phyloP scores from a whole-genome alignment of 2,797 vertebrate species.

The Craterocephalus amniculus region DNA sequence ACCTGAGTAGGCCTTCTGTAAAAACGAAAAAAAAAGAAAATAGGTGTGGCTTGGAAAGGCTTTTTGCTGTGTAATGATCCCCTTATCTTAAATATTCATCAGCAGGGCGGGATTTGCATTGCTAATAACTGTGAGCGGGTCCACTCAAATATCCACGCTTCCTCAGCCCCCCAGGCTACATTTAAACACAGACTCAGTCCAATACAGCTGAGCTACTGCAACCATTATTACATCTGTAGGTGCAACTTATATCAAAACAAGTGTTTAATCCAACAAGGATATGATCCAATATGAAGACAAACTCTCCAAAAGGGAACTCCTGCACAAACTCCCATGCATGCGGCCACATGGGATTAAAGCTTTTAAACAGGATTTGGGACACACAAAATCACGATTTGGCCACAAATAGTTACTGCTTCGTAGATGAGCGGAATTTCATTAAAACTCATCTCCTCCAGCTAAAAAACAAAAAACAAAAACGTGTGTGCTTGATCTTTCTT shows the following conservation, averaged over 20 bases:
- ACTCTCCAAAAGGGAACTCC: not conserved
- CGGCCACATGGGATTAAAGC: not conserved
- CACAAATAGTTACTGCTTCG: not conserved
- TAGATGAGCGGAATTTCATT: not conserved
- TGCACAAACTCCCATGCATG: not conserved
- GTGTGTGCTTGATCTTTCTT: not conserved
- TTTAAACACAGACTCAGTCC: not conserved
- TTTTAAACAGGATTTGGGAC: not conserved
- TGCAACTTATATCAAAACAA: not conserved
- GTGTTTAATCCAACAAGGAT: not conserved
- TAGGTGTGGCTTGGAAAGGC: conserved; percentile 46
- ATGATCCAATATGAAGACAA: not conserved
- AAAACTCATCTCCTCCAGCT: not conserved
- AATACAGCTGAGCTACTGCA: too few relatives aligned
- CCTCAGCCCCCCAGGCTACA: conserved; percentile 5
- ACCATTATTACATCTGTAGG: not conserved
- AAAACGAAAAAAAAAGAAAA: not conserved
- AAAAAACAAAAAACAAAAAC: not conserved
- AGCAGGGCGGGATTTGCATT: conserved; percentile 50
- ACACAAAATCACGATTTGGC: not conserved
- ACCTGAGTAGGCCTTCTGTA: not conserved
- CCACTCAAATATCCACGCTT: conserved; percentile 57
- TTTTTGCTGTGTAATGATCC: conserved; percentile 2
- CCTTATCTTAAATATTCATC: conserved; percentile 61
- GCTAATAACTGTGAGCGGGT: conserved; percentile 55